Percentiles rank a stretch among this genome's conserved stretches.
Evolutionary conservation across 1,140 invertebrate genomes (phyloP).

Genomic region (Diachasmimorpha longicaudata): DNA sequence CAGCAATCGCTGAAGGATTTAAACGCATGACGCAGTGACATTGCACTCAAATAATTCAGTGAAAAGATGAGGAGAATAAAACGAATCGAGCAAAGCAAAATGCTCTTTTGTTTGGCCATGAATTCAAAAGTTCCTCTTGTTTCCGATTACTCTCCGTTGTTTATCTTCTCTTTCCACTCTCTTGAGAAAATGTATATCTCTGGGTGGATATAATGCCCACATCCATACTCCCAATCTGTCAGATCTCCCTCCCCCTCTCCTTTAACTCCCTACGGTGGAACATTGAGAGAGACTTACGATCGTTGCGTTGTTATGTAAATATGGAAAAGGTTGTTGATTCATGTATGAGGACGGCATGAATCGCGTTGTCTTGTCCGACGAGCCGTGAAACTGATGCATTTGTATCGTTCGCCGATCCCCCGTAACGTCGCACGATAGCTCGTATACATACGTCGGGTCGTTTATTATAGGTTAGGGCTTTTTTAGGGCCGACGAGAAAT

Average conservation of each 20-base stretch:
- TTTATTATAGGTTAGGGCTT: constrained; percentile 10
- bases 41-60: no score
- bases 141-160: background rate
- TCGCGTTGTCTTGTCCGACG: constrained; percentile 55
- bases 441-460: background rate
- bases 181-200: constrained; percentile 15
- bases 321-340: constrained; percentile 59
- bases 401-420: constrained; percentile 44
- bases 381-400: constrained; percentile 62
- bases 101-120: no score
- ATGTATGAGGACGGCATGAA: constrained; percentile 52
- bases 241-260: constrained; percentile 37
- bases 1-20: no score
- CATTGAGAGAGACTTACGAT: constrained; percentile 38
- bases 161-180: background rate
- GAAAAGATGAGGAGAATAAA: no score
- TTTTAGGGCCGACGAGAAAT: background rate
- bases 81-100: no score
- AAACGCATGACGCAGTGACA: no score
- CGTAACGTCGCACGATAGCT: constrained; percentile 20
- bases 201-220: constrained; percentile 40
- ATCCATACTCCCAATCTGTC: constrained; percentile 56
- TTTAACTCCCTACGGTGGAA: background rate
- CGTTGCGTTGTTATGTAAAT: constrained; percentile 57
- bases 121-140: no score